Evolutionary conservation across 2,113 vertebrate species (phyloP).

Genomic region (Phrynosoma blainvillii): DNA sequence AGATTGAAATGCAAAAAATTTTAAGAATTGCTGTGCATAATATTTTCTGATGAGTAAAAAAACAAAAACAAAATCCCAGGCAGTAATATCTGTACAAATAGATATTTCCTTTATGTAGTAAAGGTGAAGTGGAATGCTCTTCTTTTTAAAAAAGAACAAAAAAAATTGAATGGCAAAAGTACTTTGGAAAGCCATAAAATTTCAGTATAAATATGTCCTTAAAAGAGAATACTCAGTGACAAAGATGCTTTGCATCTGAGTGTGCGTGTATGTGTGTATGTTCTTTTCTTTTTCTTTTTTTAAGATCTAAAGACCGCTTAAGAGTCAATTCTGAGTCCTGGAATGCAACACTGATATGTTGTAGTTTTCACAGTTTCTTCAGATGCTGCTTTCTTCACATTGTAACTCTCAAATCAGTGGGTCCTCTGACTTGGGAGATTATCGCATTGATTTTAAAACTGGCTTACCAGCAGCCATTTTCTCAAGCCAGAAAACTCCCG

Average conservation of each 20-base stretch:
- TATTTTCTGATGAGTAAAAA: constrained; percentile 43
- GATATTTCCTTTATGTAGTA: constrained; percentile 30
- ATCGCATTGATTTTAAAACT: too few species aligned
- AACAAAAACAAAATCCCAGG: background rate
- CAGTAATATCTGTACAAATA: constrained; percentile 42
- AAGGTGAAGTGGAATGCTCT: background rate
- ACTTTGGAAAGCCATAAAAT: background rate
- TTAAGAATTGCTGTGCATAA: constrained; percentile 55
- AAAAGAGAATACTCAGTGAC: background rate
- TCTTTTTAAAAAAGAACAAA: background rate
- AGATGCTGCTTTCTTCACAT: background rate
- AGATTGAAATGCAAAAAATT: constrained; percentile 68
- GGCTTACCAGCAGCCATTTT: too few species aligned
- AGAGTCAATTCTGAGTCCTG: background rate
- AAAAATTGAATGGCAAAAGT: background rate
- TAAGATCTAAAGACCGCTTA: background rate
- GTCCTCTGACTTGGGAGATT: background rate
- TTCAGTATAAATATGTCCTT: background rate
- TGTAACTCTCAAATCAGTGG: background rate
- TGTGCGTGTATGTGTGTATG: too few species aligned
- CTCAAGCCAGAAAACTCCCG: too few species aligned
- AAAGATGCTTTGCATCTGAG: background rate
- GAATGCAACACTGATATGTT: background rate
- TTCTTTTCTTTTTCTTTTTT: too few species aligned
- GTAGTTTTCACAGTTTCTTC: too few species aligned